These are phyloP conservation scores for Bombylius major DNA, from an alignment of 2,888 invertebrate species.

Conservation along the genomic window DNA sequence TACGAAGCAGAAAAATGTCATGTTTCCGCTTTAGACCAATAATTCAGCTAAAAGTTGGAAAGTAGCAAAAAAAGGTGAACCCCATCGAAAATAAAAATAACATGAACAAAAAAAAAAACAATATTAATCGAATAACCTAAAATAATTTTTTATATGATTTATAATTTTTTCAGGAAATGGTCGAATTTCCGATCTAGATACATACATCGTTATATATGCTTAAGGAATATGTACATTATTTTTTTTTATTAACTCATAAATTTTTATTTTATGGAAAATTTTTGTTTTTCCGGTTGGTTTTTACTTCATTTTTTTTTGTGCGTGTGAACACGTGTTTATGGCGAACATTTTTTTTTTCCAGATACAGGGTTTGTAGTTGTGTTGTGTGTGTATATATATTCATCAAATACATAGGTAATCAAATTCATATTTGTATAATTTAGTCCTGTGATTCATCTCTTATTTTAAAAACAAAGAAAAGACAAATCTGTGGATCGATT, in stretches of 20 bases:
- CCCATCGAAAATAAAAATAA: background rate
- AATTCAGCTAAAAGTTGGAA: too few relatives aligned
- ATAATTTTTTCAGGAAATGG: background rate
- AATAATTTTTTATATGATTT: background rate
- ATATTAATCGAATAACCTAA: background rate
- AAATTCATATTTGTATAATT: too few relatives aligned
- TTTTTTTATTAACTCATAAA: constrained; percentile 12
- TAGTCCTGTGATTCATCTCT: too few relatives aligned
- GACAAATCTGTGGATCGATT: too few relatives aligned
- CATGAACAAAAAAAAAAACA: background rate
- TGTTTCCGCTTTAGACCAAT: background rate
- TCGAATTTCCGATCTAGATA: background rate
- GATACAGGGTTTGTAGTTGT: too few relatives aligned
- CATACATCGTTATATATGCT: background rate
- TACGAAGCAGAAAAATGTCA: background rate
- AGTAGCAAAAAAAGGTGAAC: too few relatives aligned
- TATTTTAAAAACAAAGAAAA: too few relatives aligned
- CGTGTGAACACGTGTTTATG: too few relatives aligned
- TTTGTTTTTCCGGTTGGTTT: constrained; percentile 1
- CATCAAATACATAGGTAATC: too few relatives aligned
- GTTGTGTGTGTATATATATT: too few relatives aligned
- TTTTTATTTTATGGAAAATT: constrained; percentile 5
- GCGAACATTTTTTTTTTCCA: too few relatives aligned
- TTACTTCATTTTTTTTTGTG: background rate
- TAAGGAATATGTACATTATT: background rate